Evolutionary conservation across 2,888 invertebrate genomes (phyloP).

Genomic region (Terebella lapidaria): DNA sequence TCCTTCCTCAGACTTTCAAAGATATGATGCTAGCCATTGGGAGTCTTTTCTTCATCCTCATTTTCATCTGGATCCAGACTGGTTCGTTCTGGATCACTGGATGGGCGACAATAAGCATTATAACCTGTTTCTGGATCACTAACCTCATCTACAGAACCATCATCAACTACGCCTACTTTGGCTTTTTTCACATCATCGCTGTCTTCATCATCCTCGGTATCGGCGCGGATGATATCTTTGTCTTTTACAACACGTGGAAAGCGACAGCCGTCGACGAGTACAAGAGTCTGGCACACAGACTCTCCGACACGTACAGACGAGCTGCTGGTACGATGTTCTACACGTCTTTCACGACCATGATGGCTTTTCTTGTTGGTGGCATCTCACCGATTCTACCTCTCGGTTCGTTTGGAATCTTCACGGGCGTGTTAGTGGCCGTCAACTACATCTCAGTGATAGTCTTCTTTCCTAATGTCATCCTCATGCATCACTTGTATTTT

Average conservation of each 20-base stretch:
- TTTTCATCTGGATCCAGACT: slow-evolving; percentile 26
- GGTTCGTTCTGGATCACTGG: slow-evolving; percentile 24
- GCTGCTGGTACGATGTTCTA: slow-evolving; percentile 24
- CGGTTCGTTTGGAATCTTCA: slow-evolving; percentile 21
- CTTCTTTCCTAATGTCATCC: slow-evolving; percentile 23
- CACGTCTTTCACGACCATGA: slow-evolving; percentile 24
- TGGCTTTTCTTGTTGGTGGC: slow-evolving; percentile 20
- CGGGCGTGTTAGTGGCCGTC: slow-evolving; percentile 18
- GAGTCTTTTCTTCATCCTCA: slow-evolving; percentile 24
- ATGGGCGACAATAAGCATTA: slow-evolving; percentile 26
- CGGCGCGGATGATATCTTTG: slow-evolving; percentile 29
- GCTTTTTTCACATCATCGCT: slow-evolving; percentile 26
- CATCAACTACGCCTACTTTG: slow-evolving; percentile 25
- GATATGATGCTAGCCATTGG: slow-evolving; percentile 25
- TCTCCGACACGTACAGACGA: slow-evolving; percentile 20
- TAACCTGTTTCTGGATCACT: slow-evolving; percentile 22
- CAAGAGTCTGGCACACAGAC: slow-evolving; percentile 7
- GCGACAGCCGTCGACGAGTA: slow-evolving; percentile 10
- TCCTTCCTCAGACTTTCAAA: slow-evolving; percentile 12
- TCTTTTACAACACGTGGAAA: slow-evolving; percentile 27
- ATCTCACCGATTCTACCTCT: slow-evolving; percentile 19
- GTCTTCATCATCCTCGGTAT: slow-evolving; percentile 29
- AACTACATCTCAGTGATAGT: slow-evolving; percentile 26
- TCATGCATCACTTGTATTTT: slow-evolving; percentile 13
- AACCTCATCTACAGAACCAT: slow-evolving; percentile 26